Percentiles rank a stretch among this genome's conserved stretches.
phyloP scores from a whole-genome alignment of 2,888 invertebrate genomes.

The Elaeidobius kamerunicus region DNA sequence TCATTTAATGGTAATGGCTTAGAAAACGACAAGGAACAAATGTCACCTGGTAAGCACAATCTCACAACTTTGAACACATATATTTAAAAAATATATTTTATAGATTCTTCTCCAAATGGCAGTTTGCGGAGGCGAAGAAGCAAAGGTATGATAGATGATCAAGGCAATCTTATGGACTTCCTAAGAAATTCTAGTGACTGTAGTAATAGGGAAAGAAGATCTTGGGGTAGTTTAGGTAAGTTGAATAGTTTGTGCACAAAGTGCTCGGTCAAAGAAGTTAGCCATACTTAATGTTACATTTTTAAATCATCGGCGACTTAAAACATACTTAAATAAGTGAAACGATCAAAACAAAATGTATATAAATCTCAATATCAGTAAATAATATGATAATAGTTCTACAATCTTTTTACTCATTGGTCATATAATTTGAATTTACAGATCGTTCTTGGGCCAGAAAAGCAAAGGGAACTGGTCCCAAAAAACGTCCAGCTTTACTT shows the following conservation, averaged over 20 bases:
- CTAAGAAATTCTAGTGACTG: slow-evolving; percentile 74
- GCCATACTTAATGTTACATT: no score
- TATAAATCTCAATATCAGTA: no score
- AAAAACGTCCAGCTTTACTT: slow-evolving; percentile 75
- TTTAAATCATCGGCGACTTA: no score
- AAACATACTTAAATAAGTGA: no score
- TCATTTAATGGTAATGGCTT: slow-evolving; percentile 57
- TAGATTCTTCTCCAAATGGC: slow-evolving; percentile 86
- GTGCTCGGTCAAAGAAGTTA: no score
- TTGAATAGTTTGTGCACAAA: no score
- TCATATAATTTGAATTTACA: no score
- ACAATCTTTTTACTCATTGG: no score
- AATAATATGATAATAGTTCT: no score
- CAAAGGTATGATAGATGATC: slow-evolving; percentile 78
- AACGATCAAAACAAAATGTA: no score
- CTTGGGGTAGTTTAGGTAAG: slow-evolving; percentile 80
- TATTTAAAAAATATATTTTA: slow-evolving; percentile 12
- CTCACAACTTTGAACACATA: no score
- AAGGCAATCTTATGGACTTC: slow-evolving; percentile 83
- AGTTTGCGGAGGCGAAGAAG: slow-evolving; percentile 78
- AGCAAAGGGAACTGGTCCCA: slow-evolving; percentile 65
- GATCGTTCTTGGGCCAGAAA: slow-evolving; percentile 89
- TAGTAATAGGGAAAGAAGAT: slow-evolving; percentile 71
- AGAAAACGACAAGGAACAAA: slow-evolving; percentile 50
- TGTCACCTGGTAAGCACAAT: slow-evolving; percentile 59